Evolutionary conservation across 1,140 invertebrate species (phyloP).

Genomic region (Drosophila tsacasi): DNA sequence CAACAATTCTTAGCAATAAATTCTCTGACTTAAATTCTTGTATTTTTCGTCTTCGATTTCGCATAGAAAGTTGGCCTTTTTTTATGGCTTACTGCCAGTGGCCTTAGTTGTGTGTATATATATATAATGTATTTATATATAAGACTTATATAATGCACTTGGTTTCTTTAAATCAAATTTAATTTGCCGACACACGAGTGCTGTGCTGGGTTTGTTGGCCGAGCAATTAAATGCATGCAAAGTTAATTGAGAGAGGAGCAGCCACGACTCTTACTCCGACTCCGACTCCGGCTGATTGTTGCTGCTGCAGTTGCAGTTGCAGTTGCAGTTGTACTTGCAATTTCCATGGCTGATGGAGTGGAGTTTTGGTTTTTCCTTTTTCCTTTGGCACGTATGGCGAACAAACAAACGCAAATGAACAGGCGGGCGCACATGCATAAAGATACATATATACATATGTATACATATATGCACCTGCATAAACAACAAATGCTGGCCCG

Average conservation of each 20-base stretch:
- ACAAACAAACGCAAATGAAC: constrained; percentile 18
- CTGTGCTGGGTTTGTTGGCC: constrained; percentile 15
- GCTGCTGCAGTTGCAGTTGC: constrained; percentile 2
- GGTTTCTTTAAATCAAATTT: constrained; percentile 37
- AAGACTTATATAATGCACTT: constrained; percentile 44
- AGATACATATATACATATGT: constrained; percentile 2
- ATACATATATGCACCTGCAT: constrained; percentile 10
- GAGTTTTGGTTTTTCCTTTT: constrained; percentile 17
- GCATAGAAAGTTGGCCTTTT: constrained; percentile 4
- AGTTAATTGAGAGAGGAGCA: constrained; percentile 37
- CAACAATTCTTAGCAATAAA: too few species aligned
- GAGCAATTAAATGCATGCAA: constrained; percentile 42
- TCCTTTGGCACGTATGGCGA: constrained; percentile 20
- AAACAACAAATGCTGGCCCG: neutral
- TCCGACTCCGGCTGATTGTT: constrained; percentile 22
- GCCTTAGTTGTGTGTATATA: neutral
- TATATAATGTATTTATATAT: neutral
- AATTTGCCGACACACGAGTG: constrained; percentile 19
- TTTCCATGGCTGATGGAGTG: constrained; percentile 9
- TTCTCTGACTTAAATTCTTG: neutral
- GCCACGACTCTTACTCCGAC: constrained; percentile 20
- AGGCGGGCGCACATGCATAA: constrained; percentile 2
- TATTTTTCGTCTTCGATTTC: neutral
- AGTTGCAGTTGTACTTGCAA: constrained; percentile 19
- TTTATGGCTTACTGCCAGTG: neutral